phyloP scores from a whole-genome alignment of 2,888 invertebrate species.

The Andricus quercusramuli region DNA sequence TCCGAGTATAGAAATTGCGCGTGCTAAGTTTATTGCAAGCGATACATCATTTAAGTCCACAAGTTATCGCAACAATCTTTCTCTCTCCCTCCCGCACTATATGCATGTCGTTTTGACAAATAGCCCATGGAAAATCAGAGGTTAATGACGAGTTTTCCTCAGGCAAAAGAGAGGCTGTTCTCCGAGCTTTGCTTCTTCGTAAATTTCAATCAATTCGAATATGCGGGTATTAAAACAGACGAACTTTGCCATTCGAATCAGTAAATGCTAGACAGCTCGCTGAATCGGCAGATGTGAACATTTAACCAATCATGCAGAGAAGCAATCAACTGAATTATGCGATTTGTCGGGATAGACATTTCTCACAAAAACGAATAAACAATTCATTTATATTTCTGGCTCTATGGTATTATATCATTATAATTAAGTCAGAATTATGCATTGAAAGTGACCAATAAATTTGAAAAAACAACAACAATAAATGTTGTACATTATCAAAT shows the following conservation, averaged over 20 bases:
- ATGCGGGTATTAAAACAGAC: background rate
- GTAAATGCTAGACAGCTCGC: constrained; percentile 4
- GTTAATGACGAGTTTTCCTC: constrained; percentile 18
- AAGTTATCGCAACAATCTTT: constrained; percentile 1
- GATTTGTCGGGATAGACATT: background rate
- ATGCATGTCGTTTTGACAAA: background rate
- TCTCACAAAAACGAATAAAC: background rate
- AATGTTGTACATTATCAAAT: background rate
- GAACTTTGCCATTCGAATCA: background rate
- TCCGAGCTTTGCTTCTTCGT: background rate
- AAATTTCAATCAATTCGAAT: constrained; percentile 13
- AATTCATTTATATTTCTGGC: background rate
- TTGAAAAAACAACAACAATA: no score
- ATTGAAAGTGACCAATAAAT: background rate
- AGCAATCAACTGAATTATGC: constrained; percentile 1
- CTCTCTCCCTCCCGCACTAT: background rate
- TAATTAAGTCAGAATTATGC: background rate
- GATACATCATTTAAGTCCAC: constrained; percentile 9
- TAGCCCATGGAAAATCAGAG: constrained; percentile 17
- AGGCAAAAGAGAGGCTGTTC: background rate
- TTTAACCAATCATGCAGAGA: background rate
- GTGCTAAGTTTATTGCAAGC: constrained; percentile 18
- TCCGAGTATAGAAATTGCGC: background rate
- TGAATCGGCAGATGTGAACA: background rate
- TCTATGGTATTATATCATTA: background rate